Percentiles rank a stretch among this genome's conserved stretches.
These are phyloP conservation scores for Boulengeromyrus knoepffleri DNA, from an alignment of 2,113 vertebrate species.

Conservation along the genomic window DNA sequence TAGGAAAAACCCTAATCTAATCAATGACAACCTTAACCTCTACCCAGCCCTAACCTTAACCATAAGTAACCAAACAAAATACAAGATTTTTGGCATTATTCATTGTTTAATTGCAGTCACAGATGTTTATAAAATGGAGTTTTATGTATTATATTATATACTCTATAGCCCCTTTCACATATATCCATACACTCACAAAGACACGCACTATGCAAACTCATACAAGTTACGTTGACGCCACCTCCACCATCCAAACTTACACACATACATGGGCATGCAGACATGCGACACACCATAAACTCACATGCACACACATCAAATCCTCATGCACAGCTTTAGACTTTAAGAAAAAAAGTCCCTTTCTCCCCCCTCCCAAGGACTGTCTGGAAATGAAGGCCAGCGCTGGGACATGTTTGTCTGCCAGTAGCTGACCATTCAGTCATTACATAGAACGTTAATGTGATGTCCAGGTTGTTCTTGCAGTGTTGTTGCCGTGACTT, in stretches of 20 bases:
- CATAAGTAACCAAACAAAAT: background rate
- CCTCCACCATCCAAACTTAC: background rate
- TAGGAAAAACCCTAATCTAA: background rate
- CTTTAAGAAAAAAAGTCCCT: background rate
- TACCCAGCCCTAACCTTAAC: background rate
- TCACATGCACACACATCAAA: conserved; percentile 3
- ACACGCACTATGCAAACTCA: background rate
- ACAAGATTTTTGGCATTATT: background rate
- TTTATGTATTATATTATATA: background rate
- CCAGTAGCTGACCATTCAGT: background rate
- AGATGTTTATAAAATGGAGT: background rate
- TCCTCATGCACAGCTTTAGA: background rate
- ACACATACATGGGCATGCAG: conserved; percentile 7
- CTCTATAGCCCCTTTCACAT: background rate
- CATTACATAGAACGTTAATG: background rate
- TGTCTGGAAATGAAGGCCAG: background rate
- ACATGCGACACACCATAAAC: conserved; percentile 12
- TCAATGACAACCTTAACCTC: background rate
- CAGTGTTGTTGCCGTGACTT: background rate
- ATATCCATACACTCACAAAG: conserved; percentile 1
- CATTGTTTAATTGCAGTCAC: background rate
- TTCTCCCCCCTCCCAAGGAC: background rate
- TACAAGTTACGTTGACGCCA: background rate
- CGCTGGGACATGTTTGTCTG: background rate
- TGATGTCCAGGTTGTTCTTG: background rate